These are phyloP conservation scores for Parthenolecanium corni DNA, from an alignment of 2,888 invertebrate genomes.

Conservation along the genomic window DNA sequence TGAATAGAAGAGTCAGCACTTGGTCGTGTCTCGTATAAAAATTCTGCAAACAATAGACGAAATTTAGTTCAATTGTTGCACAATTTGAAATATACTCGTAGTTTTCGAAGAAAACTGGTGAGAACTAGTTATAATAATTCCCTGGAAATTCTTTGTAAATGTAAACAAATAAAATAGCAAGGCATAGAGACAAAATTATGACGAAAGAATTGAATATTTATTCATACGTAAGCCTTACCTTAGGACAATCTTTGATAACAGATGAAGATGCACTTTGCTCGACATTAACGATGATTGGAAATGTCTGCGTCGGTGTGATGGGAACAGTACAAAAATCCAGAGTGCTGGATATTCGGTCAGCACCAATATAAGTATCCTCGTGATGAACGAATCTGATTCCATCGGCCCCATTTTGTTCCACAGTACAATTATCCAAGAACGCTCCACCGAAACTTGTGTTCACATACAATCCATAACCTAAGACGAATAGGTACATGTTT, in stretches of 20 bases:
- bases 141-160: too few relatives aligned
- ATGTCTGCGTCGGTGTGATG: slow-evolving; percentile 60
- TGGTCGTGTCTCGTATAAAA: slow-evolving; percentile 67
- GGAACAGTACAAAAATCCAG: slow-evolving; percentile 75
- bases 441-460: slow-evolving; percentile 78
- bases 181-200: slow-evolving; percentile 1
- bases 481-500: slow-evolving; percentile 32
- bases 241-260: slow-evolving; percentile 54
- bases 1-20: slow-evolving; percentile 72
- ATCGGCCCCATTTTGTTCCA: slow-evolving; percentile 79
- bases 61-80: too few relatives aligned
- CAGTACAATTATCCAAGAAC: slow-evolving; percentile 61
- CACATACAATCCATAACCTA: slow-evolving; percentile 77
- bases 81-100: too few relatives aligned
- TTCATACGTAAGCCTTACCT: slow-evolving; percentile 43
- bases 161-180: too few relatives aligned
- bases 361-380: slow-evolving; percentile 44
- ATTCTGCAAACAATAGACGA: slow-evolving; percentile 39
- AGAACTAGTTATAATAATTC: too few relatives aligned
- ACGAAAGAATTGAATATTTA: neutral
- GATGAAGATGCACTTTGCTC: slow-evolving; percentile 47
- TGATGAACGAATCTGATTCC: slow-evolving; percentile 77
- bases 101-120: too few relatives aligned
- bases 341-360: slow-evolving; percentile 5
- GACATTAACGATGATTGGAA: slow-evolving; percentile 70